These are phyloP conservation scores for Strongylocentrotus purpuratus DNA, from an alignment of 35 echinoderm and acorn worm species.

Conservation along the genomic window DNA sequence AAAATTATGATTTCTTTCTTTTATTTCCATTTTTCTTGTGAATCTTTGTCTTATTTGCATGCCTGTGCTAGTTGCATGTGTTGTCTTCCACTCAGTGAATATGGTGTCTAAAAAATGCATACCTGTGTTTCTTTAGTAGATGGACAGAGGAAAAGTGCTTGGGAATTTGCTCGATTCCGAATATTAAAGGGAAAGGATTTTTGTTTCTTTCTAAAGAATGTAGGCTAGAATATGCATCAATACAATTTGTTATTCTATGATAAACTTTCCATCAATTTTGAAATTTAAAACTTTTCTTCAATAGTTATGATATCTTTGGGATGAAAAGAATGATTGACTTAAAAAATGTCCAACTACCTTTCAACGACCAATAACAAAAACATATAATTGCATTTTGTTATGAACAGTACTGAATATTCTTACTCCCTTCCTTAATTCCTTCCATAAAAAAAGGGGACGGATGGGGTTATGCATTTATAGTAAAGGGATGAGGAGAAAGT, in stretches of 20 bases:
- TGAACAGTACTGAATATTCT: not conserved
- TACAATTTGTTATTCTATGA: too few species aligned
- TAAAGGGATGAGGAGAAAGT: not conserved
- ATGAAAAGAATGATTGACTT: too few species aligned
- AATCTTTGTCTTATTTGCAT: not conserved
- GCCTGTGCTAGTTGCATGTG: constrained; percentile 2
- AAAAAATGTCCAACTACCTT: not conserved
- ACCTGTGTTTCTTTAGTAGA: too few species aligned
- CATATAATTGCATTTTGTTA: not conserved
- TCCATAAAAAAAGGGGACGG: not conserved
- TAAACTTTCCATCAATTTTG: too few species aligned
- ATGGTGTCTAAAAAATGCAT: constrained; percentile 16
- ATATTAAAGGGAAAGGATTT: not conserved
- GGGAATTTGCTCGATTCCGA: not conserved
- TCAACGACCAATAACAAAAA: not conserved
- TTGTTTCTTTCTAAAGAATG: not conserved
- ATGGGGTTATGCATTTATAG: not conserved
- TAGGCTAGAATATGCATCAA: not conserved
- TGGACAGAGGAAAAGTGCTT: too few species aligned
- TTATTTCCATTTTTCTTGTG: constrained; percentile 12
- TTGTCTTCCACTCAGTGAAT: not conserved
- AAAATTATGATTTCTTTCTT: not conserved
- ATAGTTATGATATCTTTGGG: too few species aligned
- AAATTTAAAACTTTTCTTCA: too few species aligned
- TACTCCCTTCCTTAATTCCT: not conserved